phyloP scores from a whole-genome alignment of 1,140 invertebrate genomes.

The Cherax quadricarinatus region DNA sequence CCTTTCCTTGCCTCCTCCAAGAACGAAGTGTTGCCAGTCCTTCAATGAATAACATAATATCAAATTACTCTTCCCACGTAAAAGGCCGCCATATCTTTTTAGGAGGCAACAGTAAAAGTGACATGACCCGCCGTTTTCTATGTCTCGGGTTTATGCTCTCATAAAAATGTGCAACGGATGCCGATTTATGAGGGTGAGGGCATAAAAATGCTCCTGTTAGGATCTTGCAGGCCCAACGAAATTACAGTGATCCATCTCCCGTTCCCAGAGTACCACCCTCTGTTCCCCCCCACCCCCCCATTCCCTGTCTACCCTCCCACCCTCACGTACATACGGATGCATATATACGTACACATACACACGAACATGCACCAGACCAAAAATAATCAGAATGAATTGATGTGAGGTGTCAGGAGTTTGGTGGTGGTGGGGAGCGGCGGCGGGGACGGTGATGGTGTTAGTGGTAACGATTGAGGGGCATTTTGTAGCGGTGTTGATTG shows the following conservation, averaged over 20 bases:
- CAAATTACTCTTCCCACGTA: conserved; percentile 60
- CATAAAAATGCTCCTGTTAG: conserved; percentile 61
- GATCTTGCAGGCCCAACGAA: conserved; percentile 42
- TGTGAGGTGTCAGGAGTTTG: no score
- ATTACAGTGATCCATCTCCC: conserved; percentile 47
- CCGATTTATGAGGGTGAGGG: conserved; percentile 60
- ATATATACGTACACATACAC: conserved; percentile 4
- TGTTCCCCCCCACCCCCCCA: no score
- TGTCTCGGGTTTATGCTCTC: conserved; percentile 53
- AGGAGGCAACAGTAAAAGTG: conserved; percentile 54
- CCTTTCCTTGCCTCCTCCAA: not conserved
- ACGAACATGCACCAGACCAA: not conserved
- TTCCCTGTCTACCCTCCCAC: not conserved
- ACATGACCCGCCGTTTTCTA: conserved; percentile 61
- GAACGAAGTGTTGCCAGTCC: not conserved
- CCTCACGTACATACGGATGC: not conserved
- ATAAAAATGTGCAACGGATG: conserved; percentile 69
- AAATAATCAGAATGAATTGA: no score
- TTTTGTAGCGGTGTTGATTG: no score
- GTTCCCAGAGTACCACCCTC: not conserved
- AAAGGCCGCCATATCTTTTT: conserved; percentile 65
- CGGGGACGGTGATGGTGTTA: no score
- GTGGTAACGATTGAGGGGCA: no score
- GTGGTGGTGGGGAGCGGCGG: no score
- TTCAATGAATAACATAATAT: conserved; percentile 67